Evolutionary conservation across 2,113 vertebrate genomes (phyloP).

Genomic region (Leptosomus discolor): DNA sequence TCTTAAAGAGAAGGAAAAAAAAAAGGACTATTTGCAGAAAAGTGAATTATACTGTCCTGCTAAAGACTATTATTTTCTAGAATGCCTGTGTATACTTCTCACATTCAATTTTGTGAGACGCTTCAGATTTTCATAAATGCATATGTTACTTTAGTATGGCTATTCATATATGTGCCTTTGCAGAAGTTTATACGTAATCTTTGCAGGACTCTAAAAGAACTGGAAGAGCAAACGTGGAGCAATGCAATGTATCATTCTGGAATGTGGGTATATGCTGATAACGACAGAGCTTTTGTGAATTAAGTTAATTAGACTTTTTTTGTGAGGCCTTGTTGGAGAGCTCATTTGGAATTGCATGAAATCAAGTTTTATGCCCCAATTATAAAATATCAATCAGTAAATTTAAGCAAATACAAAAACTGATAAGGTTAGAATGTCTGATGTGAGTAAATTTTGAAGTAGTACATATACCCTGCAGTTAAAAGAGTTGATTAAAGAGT

Average conservation of each 20-base stretch:
- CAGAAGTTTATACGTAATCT: neutral
- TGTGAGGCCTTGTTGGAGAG: neutral
- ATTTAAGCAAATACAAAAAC: neutral
- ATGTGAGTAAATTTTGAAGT: neutral
- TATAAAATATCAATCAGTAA: neutral
- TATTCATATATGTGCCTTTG: neutral
- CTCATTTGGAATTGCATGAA: neutral
- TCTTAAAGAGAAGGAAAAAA: neutral
- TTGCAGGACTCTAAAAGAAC: neutral
- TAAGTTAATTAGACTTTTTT: neutral
- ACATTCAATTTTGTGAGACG: neutral
- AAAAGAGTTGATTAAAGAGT: neutral
- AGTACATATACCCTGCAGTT: neutral
- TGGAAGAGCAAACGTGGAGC: neutral
- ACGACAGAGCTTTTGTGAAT: neutral
- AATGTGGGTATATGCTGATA: neutral
- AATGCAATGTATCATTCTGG: neutral
- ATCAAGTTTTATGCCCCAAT: neutral
- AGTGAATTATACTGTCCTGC: neutral
- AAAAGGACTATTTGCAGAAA: neutral
- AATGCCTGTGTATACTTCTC: neutral
- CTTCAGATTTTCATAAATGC: neutral
- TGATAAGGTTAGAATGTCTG: neutral
- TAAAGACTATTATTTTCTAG: neutral
- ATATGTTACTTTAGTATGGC: neutral